Evolutionary conservation across 2,888 invertebrate species (phyloP).

Genomic region (Zaprionus bogoriensis): DNA sequence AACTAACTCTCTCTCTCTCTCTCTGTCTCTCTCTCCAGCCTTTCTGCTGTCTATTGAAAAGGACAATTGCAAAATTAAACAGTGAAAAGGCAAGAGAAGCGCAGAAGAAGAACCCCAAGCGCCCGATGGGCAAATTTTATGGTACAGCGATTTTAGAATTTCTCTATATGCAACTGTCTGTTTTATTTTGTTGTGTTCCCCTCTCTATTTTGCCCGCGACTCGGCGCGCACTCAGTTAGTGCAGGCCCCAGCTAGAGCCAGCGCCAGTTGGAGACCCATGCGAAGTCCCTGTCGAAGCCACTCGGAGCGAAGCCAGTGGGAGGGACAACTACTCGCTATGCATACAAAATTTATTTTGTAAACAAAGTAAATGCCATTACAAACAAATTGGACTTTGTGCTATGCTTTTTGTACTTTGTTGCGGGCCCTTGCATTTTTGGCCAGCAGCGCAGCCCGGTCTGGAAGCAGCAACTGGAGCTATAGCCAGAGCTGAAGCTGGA

Average conservation of each 20-base stretch:
- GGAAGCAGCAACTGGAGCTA: no score
- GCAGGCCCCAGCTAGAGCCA: no score
- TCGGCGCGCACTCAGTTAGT: constrained; percentile 15
- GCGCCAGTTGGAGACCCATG: no score
- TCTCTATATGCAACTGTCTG: constrained; percentile 49
- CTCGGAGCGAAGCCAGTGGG: constrained; percentile 3
- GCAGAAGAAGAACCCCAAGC: constrained; percentile 38
- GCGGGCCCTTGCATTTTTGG: constrained; percentile 42
- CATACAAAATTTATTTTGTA: constrained; percentile 77
- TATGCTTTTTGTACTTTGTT: constrained; percentile 61
- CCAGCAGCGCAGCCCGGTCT: no score
- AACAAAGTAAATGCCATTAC: constrained; percentile 79
- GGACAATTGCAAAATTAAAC: constrained; percentile 77
- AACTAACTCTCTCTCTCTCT: not conserved
- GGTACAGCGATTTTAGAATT: constrained; percentile 77
- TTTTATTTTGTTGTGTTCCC: constrained; percentile 11
- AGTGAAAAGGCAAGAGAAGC: constrained; percentile 63
- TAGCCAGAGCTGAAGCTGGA: constrained; percentile 4
- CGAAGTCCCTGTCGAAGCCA: not conserved
- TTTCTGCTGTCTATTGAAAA: constrained; percentile 45
- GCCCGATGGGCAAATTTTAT: constrained; percentile 80
- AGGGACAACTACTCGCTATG: constrained; percentile 67
- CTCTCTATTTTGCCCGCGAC: constrained; percentile 8
- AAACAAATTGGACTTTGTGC: constrained; percentile 78
- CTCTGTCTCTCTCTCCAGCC: not conserved